Conservation (phyloP, 1,140 invertebrate species). For the Steinernema feltiae region DNA sequence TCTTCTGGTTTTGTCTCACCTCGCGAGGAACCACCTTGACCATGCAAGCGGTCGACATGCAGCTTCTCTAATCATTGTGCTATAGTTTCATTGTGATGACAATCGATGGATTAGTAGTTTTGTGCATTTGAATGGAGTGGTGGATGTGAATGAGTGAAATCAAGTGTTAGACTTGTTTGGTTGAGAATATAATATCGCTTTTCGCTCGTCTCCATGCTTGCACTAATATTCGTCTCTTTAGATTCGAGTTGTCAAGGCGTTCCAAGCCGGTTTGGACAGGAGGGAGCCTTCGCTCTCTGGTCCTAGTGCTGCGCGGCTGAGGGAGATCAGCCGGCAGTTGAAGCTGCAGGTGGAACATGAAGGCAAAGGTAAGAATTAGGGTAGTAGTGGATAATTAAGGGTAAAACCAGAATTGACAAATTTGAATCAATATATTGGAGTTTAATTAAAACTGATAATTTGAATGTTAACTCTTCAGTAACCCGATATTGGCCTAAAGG, state of each 20-base stretch:
- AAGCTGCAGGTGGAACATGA: constrained; percentile 54
- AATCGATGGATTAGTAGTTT: not conserved
- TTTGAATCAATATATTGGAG: too few relatives aligned
- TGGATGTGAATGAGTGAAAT: not conserved
- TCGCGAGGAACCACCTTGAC: too few relatives aligned
- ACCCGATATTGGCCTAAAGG: not conserved
- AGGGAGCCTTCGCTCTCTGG: constrained; percentile 54
- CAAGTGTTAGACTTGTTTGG: not conserved
- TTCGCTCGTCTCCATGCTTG: constrained; percentile 15
- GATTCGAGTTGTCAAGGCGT: constrained; percentile 57
- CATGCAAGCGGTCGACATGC: too few relatives aligned
- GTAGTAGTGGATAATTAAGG: too few relatives aligned
- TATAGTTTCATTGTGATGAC: not conserved
- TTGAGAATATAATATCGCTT: not conserved
- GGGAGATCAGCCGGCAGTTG: constrained; percentile 55
- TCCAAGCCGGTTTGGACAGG: constrained; percentile 51
- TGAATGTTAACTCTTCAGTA: not conserved
- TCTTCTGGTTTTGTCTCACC: too few relatives aligned
- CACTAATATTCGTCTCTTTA: constrained; percentile 31
- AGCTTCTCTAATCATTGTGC: not conserved
- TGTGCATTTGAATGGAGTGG: not conserved
- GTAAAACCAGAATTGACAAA: too few relatives aligned
- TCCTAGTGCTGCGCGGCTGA: constrained; percentile 51
- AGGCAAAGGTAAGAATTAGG: constrained; percentile 30
- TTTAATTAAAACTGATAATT: not conserved